These are phyloP conservation scores for Eledona agricola DNA, from an alignment of 2,888 invertebrate species.

Conservation along the genomic window DNA sequence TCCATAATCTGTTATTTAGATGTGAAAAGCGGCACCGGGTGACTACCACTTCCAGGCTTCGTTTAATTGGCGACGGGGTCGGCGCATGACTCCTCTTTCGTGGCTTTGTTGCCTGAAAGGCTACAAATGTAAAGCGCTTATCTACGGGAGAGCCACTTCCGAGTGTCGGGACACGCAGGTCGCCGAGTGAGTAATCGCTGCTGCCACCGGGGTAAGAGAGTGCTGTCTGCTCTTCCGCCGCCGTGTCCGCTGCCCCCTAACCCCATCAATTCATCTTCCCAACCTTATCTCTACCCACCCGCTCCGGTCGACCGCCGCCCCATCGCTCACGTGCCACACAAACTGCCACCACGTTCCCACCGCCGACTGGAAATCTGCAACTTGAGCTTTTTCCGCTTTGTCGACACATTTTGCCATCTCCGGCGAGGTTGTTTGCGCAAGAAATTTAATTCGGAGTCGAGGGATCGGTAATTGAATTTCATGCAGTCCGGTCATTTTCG, in stretches of 20 bases:
- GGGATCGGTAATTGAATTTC: too few relatives aligned
- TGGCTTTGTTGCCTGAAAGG: constrained; percentile 52
- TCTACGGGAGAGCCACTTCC: constrained; percentile 60
- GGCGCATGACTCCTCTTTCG: constrained; percentile 44
- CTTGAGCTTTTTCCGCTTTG: constrained; percentile 25
- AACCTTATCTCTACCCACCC: constrained; percentile 50
- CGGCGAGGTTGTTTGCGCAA: too few relatives aligned
- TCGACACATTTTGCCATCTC: too few relatives aligned
- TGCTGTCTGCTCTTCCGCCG: constrained; percentile 62
- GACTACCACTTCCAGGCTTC: too few relatives aligned
- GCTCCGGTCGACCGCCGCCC: constrained; percentile 41
- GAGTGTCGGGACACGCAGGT: constrained; percentile 55
- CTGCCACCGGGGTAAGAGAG: constrained; percentile 61
- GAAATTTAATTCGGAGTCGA: too few relatives aligned
- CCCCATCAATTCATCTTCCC: constrained; percentile 61
- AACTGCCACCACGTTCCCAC: constrained; percentile 18
- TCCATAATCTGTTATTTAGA: constrained; percentile 53
- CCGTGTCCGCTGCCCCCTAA: constrained; percentile 60
- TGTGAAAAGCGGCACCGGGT: too few relatives aligned
- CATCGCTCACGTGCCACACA: constrained; percentile 41
- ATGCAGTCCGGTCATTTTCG: too few relatives aligned
- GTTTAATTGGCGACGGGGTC: constrained; percentile 7
- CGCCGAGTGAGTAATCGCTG: constrained; percentile 59
- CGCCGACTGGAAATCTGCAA: constrained; percentile 17
- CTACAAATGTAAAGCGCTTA: constrained; percentile 62